A percentile compares a stretch with the other conserved stretches of the same genome.
Conservation (phyloP, 1,140 invertebrate genomes). For the Ectropis grisescens region DNA sequence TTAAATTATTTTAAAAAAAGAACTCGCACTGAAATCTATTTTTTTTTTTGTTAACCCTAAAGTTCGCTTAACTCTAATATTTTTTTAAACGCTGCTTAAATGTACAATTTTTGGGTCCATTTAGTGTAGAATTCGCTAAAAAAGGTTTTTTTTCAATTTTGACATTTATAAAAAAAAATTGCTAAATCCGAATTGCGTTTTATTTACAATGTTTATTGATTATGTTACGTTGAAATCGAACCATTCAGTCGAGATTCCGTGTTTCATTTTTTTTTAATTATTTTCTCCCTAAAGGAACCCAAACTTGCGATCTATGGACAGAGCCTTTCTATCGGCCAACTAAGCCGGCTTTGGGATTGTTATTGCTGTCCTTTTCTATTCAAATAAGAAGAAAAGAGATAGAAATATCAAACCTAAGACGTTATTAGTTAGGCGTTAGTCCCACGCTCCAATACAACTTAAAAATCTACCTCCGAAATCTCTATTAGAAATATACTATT, state of each 20-base stretch:
- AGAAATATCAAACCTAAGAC: no score
- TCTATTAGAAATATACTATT: conserved; percentile 56
- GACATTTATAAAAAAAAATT: not conserved
- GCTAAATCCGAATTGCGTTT: no score
- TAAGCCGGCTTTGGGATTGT: no score
- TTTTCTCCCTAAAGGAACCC: conserved; percentile 37
- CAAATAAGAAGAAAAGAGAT: no score
- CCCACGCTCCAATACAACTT: conserved; percentile 39
- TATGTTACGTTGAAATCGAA: no score
- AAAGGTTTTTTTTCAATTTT: conserved; percentile 10
- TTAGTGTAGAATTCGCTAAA: conserved; percentile 29
- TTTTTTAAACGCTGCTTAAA: conserved; percentile 39
- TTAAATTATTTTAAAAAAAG: conserved; percentile 20
- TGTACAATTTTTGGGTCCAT: conserved; percentile 49
- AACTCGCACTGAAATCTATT: conserved; percentile 21
- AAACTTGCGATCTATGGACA: conserved; percentile 40
- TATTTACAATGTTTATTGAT: no score
- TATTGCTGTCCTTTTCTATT: no score
- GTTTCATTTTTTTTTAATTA: conserved; percentile 7
- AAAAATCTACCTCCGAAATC: conserved; percentile 43
- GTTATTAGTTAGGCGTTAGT: no score
- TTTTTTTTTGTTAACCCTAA: conserved; percentile 38
- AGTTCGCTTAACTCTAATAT: conserved; percentile 34
- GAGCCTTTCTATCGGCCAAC: no score
- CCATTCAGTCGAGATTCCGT: conserved; percentile 51